Evolutionary conservation across 2,888 invertebrate genomes (phyloP).

Genomic region (Marronus borbonicus): DNA sequence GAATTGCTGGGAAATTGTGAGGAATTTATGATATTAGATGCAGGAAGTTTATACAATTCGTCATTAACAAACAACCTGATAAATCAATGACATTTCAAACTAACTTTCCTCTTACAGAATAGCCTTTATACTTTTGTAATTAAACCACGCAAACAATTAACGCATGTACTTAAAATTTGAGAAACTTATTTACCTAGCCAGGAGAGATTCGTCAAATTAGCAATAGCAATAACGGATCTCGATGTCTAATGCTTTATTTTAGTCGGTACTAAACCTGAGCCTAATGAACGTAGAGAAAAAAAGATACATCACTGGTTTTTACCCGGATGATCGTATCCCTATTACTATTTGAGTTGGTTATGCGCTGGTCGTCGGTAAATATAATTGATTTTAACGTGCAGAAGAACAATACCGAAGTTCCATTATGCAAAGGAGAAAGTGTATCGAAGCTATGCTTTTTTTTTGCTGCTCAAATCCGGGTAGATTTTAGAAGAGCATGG

Average conservation of each 20-base stretch:
- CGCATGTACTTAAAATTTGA: neutral
- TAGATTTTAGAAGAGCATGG: neutral
- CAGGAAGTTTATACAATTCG: no score
- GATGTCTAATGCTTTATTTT: neutral
- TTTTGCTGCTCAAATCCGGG: slow-evolving; percentile 24
- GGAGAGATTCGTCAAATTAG: neutral
- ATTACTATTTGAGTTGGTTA: slow-evolving; percentile 15
- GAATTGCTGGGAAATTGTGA: no score
- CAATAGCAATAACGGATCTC: slow-evolving; percentile 29
- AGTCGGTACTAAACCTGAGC: slow-evolving; percentile 22
- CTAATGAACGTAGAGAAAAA: slow-evolving; percentile 11
- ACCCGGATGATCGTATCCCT: slow-evolving; percentile 36
- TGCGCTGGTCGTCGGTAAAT: slow-evolving; percentile 22
- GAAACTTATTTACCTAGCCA: neutral
- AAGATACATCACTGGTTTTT: slow-evolving; percentile 42
- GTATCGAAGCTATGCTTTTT: slow-evolving; percentile 21
- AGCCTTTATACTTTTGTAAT: neutral
- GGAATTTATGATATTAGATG: no score
- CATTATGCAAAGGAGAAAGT: slow-evolving; percentile 26
- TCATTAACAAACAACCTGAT: no score
- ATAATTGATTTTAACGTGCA: slow-evolving; percentile 12
- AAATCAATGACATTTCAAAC: no score
- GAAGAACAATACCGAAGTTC: slow-evolving; percentile 23
- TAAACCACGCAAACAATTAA: neutral
- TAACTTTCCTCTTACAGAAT: neutral